Percentiles rank a stretch among this genome's conserved stretches.
Conservation (phyloP, 2,797 vertebrate genomes). For the Enteromius radiatus region DNA sequence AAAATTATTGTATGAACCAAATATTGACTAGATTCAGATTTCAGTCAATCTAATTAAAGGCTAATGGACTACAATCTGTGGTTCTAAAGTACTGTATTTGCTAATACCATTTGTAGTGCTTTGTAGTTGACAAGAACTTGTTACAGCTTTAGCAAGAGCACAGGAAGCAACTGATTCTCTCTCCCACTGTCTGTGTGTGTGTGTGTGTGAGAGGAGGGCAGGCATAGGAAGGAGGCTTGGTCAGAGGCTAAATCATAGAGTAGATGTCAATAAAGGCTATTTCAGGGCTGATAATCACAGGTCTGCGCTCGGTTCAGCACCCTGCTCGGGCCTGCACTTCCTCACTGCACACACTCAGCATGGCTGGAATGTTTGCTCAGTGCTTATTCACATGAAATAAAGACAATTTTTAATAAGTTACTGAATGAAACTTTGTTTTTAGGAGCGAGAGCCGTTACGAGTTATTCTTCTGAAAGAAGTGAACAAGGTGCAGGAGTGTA, state of each 20-base stretch:
- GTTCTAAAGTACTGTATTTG: neutral
- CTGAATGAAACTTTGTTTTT: constrained; percentile 26
- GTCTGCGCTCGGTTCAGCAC: neutral
- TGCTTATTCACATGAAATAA: constrained; percentile 2
- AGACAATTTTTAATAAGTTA: neutral
- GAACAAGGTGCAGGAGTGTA: constrained; percentile 94
- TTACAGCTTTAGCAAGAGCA: constrained; percentile 1
- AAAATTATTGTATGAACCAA: neutral
- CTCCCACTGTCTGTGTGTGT: neutral
- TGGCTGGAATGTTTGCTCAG: neutral
- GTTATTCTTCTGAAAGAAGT: constrained; percentile 92
- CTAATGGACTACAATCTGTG: neutral
- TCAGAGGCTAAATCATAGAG: constrained; percentile 39
- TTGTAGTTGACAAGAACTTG: too few relatives aligned
- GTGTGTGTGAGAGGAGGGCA: constrained; percentile 7
- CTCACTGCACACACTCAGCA: neutral
- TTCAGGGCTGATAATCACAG: constrained; percentile 52
- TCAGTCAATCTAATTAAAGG: neutral
- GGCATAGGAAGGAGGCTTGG: constrained; percentile 27
- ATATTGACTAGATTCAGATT: neutral
- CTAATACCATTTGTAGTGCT: too few relatives aligned
- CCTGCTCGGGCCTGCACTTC: constrained; percentile 6
- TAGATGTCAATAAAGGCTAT: constrained; percentile 44
- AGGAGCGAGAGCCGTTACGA: constrained; percentile 92
- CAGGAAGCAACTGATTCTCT: neutral